Conservation (phyloP, 2,888 invertebrate species). For the Apodemia mormo region DNA sequence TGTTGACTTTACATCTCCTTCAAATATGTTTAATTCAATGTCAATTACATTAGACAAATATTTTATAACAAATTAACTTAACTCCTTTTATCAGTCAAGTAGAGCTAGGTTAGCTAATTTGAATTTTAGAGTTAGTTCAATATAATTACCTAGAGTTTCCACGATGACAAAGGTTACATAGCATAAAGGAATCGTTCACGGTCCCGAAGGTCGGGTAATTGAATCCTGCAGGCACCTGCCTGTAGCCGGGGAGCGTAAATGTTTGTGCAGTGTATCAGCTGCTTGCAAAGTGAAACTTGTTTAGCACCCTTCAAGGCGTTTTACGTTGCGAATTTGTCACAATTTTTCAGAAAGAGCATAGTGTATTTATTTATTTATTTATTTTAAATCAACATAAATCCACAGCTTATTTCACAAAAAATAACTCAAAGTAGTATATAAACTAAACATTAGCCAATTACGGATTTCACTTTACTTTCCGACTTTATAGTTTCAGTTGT, state of each 20-base stretch:
- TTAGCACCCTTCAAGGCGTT: neutral
- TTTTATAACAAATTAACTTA: no score
- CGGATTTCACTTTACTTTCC: no score
- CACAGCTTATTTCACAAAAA: no score
- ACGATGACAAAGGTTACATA: neutral
- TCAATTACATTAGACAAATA: no score
- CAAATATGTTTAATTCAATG: no score
- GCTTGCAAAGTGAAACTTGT: neutral
- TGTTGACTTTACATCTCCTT: no score
- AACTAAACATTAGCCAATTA: no score
- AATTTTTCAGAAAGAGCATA: neutral
- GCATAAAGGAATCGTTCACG: conserved; percentile 8
- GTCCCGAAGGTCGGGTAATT: conserved; percentile 4
- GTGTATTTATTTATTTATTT: no score
- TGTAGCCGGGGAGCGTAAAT: neutral
- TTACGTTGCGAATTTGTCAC: neutral
- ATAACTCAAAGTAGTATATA: no score
- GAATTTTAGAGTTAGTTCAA: neutral
- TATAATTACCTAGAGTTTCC: neutral
- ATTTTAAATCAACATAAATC: no score
- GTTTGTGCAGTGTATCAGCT: conserved; percentile 12
- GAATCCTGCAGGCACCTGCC: neutral
- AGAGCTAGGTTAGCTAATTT: neutral
- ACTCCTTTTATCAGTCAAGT: no score
- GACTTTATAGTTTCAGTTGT: no score